Evolutionary conservation across 2,888 invertebrate species (phyloP).

Genomic region (Xestobium rufovillosum): DNA sequence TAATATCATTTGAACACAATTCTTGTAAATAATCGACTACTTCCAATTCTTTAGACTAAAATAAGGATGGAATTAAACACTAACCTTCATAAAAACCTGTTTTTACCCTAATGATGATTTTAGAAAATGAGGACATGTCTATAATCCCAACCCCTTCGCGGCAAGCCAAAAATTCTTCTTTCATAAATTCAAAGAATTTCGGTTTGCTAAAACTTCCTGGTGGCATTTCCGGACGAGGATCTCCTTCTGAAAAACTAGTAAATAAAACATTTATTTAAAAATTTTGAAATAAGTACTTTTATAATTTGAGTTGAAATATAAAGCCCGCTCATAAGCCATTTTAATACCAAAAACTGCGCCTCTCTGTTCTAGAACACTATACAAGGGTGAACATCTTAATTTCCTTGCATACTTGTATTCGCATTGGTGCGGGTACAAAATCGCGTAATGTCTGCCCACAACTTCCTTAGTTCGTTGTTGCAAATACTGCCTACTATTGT

Average conservation of each 20-base stretch:
- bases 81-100: slow-evolving; percentile 10
- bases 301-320: slow-evolving; percentile 56
- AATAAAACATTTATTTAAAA: slow-evolving; percentile 4
- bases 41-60: slow-evolving; percentile 51
- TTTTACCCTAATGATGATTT: slow-evolving; percentile 62
- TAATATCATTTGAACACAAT: slow-evolving; percentile 59
- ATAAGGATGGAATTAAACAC: slow-evolving; percentile 15
- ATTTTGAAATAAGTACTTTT: slow-evolving; percentile 38
- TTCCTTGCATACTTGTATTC: slow-evolving; percentile 55
- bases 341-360: slow-evolving; percentile 63
- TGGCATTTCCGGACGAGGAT: slow-evolving; percentile 48
- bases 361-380: slow-evolving; percentile 54
- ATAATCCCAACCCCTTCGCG: slow-evolving; percentile 69
- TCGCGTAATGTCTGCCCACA: slow-evolving; percentile 54
- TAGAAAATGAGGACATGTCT: slow-evolving; percentile 72
- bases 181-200: slow-evolving; percentile 59
- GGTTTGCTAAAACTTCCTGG: slow-evolving; percentile 61
- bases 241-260: slow-evolving; percentile 38
- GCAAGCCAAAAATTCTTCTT: slow-evolving; percentile 65
- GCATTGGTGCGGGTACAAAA: slow-evolving; percentile 51
- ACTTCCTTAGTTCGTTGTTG: slow-evolving; percentile 58
- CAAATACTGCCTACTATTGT: slow-evolving; percentile 55
- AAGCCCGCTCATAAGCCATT: slow-evolving; percentile 65
- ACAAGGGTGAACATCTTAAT: slow-evolving; percentile 60
- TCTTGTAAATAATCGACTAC: slow-evolving; percentile 57